Percentiles rank a stretch among this genome's conserved stretches.
Evolutionary conservation across 2,113 vertebrate genomes (phyloP).

Genomic region (Urocolius indicus): DNA sequence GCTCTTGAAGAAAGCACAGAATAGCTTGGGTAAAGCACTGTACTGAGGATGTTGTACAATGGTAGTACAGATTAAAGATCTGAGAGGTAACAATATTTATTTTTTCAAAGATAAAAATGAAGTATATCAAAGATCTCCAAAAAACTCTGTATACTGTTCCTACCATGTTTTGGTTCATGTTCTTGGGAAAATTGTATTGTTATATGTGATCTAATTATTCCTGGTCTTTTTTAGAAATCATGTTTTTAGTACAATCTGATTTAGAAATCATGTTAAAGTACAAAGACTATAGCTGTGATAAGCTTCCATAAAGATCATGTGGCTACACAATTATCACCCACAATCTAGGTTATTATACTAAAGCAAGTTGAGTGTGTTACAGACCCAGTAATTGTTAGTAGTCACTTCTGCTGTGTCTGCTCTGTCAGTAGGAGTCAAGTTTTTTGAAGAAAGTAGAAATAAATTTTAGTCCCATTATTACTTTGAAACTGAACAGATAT

Average conservation of each 20-base stretch:
- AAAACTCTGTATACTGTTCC: not conserved
- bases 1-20: not conserved
- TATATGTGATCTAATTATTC: not conserved
- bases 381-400: not conserved
- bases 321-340: not conserved
- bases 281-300: not conserved
- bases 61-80: not conserved
- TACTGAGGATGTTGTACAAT: not conserved
- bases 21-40: not conserved
- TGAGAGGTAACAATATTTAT: not conserved
- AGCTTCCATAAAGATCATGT: not conserved
- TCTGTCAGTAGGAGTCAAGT: not conserved
- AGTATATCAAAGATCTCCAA: not conserved
- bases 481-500: not conserved
- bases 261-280: no score
- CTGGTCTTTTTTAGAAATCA: not conserved
- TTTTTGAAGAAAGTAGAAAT: not conserved
- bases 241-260: not conserved
- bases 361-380: not conserved
- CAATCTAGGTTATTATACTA: not conserved
- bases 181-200: not conserved
- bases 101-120: not conserved
- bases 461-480: not conserved
- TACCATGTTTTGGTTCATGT: not conserved
- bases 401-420: not conserved